Evolutionary conservation across 2,797 vertebrate genomes (phyloP), one percentile per base, ranked within the genome.

Genomic region (Astyanax mexicanus): DNA sequence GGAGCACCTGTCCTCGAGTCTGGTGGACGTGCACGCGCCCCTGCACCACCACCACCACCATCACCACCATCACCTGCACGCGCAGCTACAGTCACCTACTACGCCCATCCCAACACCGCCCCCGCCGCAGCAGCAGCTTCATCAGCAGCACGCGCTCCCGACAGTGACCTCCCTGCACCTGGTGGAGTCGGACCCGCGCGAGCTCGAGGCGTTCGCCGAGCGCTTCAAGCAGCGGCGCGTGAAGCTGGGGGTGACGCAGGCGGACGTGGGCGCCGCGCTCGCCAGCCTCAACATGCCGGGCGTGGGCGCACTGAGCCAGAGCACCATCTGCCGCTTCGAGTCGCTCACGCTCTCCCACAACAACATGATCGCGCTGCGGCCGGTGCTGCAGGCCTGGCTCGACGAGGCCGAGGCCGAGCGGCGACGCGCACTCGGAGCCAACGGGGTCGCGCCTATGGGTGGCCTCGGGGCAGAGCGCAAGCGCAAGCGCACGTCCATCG

Each of bases 321-420:
- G 97, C 91, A 98, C 97, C 80, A 98, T 98, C 90, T 98, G 97
- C 91, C 92, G 97, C 88, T 98, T 98, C 87, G 96, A 98, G 90
- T 98, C 97, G 23, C 94, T 98, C 49, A 98, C 97, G 0, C 89
- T 98, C 27, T 97, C 96, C n/a, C 96, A 97, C 90, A 98, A 98
- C 91, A 98, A 98, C 91, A 98, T 98, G 97, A 94, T 96, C 0
- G 97, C 97, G n/a, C 94, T 98, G 47, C 95, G 95, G 81, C 97
- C 96, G 0, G 95, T 97, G 4, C 94, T 97, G 0, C 96, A 96
- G 85, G 95, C 97, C 51, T 98, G 97, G 97, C 90, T 97, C 72
- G 96, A 97, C 84, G 97, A 96, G 62, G 97, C 97, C 0, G 96
- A 98, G 85, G 54, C 54, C 68, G 96, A 96, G 77, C 90, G 95